These are phyloP conservation scores for Lycia hirtaria DNA, from an alignment of 2,888 invertebrate genomes.

Conservation along the genomic window DNA sequence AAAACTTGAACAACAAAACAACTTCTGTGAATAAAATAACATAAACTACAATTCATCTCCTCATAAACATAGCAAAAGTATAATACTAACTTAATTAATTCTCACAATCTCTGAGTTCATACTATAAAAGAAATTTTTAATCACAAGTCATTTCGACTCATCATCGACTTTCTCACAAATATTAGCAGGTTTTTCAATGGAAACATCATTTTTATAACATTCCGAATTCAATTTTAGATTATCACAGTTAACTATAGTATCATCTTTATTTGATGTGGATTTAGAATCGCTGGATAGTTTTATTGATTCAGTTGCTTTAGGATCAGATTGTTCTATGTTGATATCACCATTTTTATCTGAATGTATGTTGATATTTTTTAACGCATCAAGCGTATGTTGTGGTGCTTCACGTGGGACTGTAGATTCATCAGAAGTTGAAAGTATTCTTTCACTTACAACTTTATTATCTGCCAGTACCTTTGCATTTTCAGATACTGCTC, in stretches of 20 bases:
- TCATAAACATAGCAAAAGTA: slow-evolving; percentile 3
- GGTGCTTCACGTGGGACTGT: slow-evolving; percentile 31
- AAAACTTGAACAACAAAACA: slow-evolving; percentile 20
- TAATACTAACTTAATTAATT: background rate
- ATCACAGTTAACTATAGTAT: slow-evolving; percentile 2
- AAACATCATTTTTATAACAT: slow-evolving; percentile 6
- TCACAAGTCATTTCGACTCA: background rate
- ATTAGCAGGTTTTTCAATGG: background rate
- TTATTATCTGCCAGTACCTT: slow-evolving; percentile 15
- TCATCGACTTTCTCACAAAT: background rate
- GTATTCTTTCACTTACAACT: background rate
- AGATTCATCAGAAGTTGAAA: slow-evolving; percentile 18
- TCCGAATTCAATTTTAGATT: background rate
- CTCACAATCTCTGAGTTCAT: slow-evolving; percentile 13
- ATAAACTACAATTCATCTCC: slow-evolving; percentile 17
- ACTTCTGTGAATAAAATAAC: slow-evolving; percentile 18
- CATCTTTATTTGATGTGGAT: slow-evolving; percentile 1
- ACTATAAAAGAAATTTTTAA: background rate
- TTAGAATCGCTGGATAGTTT: background rate
- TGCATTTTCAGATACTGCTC: slow-evolving; percentile 46
- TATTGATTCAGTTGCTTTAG: slow-evolving; percentile 3
- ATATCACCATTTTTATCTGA: slow-evolving; percentile 18
- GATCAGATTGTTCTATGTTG: background rate
- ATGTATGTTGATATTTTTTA: slow-evolving; percentile 7
- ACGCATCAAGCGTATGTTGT: background rate